Conservation (phyloP, 2,888 invertebrate species). For the Orchestes rusci region DNA sequence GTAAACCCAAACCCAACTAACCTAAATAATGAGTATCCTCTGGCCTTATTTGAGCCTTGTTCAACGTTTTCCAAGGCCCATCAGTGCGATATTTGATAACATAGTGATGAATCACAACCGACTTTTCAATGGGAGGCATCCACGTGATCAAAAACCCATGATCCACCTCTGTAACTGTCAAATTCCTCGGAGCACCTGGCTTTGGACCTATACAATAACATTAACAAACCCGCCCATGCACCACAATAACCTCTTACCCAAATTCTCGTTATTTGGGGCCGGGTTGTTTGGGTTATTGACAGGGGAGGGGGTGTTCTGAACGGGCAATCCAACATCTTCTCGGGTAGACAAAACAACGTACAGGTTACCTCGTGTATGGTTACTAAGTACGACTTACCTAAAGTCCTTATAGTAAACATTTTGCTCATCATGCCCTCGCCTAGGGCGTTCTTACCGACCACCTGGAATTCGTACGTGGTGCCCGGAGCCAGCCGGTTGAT, state of each 20-base stretch:
- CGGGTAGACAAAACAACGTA: conserved; percentile 23
- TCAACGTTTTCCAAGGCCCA: conserved; percentile 81
- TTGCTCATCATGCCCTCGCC: conserved; percentile 96
- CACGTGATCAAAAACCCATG: conserved; percentile 88
- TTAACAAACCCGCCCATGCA: too few species aligned
- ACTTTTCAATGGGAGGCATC: conserved; percentile 77
- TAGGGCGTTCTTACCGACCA: conserved; percentile 87
- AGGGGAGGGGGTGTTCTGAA: conserved; percentile 55
- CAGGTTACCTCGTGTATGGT: too few species aligned
- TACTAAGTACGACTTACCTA: conserved; percentile 56
- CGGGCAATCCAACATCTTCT: conserved; percentile 51
- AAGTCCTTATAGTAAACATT: conserved; percentile 79
- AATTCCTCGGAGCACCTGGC: conserved; percentile 83
- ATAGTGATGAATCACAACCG: conserved; percentile 74
- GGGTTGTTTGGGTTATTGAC: too few species aligned
- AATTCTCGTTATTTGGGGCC: conserved; percentile 55
- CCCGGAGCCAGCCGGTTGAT: conserved; percentile 86
- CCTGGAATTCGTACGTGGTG: conserved; percentile 92
- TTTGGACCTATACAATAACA: conserved; percentile 64
- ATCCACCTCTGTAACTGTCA: conserved; percentile 82
- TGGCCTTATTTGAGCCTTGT: conserved; percentile 80
- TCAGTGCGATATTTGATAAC: conserved; percentile 88
- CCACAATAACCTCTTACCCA: conserved; percentile 54
- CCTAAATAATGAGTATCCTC: conserved; percentile 85
- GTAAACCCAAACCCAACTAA: conserved; percentile 35